Evolutionary conservation across 2,888 invertebrate species (phyloP), one percentile per base, ranked within the genome.

Genomic region (Timandra comae): DNA sequence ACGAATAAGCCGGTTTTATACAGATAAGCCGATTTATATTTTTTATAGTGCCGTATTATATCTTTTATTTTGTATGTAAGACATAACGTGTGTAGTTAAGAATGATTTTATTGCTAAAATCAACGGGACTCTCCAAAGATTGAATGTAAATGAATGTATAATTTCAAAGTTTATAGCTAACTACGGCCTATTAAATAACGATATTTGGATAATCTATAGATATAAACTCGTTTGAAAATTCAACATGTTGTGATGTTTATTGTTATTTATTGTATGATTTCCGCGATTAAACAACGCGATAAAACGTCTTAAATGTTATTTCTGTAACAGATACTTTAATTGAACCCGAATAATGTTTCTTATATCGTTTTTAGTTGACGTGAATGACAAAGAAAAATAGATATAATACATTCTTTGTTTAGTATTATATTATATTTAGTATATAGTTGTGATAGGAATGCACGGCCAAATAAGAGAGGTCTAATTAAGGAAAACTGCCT

Each of bases 21-120:
- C 56, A 81, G 84, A 82, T 84, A 84, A 85, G 82, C 82, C 79
- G 84, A 81, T 84, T 85, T 74, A 71, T 75, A 68, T 74, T 81
- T 81, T 84, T 82, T 81, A 76, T 73, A 74, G 63, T 69, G 59
- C 56, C 59, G 65, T 68, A 71, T 78, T 76, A 71, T 66, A 65
- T 63, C 72, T 68, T 76, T 75, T 70, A 71, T 74, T 71, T 65
- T 63, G 62, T 69, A 57, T 67, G 60, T 64, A 66, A 70, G 66
- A 66, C 60, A 66, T 68, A 62, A 63, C 55, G 50, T 59, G 57
- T 59, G 57, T 62, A 56, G 49, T 61, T 57, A 61, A 66, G 62
- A 61, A 59, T 63, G 52, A 54, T 53, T 72, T 70, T 68, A 69
- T 65, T 63, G 66, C 63, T 50, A 65, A 67, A 68, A 67, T 61